Percentiles rank a stretch among this genome's conserved stretches.
Evolutionary conservation across 2,797 vertebrate species (phyloP).

Genomic region (Megaceryle alcyon): DNA sequence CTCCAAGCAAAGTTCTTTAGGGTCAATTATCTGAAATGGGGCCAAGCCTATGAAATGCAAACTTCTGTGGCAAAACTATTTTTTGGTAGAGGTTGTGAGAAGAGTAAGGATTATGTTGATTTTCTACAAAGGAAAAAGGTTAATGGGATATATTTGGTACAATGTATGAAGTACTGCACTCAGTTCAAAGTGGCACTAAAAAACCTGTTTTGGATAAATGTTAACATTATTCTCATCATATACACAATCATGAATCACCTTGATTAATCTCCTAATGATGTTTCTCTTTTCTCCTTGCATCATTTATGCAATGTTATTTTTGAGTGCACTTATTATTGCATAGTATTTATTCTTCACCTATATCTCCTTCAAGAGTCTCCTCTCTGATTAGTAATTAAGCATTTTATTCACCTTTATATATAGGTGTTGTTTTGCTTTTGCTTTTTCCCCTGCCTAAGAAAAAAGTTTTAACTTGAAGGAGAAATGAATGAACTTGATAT

Average conservation of each 20-base stretch:
- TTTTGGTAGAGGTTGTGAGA: background rate
- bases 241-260: background rate
- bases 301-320: background rate
- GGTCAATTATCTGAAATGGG: background rate
- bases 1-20: background rate
- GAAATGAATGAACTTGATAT: background rate
- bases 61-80: background rate
- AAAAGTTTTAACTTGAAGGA: background rate
- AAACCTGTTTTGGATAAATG: background rate
- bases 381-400: slow-evolving; percentile 19
- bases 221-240: background rate
- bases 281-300: slow-evolving; percentile 12
- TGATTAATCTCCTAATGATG: background rate
- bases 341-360: background rate
- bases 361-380: background rate
- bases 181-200: background rate
- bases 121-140: background rate
- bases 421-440: background rate
- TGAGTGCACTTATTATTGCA: background rate
- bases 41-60: background rate
- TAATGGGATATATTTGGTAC: background rate
- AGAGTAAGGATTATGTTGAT: background rate
- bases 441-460: background rate
- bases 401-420: background rate
- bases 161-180: background rate